Evolutionary conservation across 2,113 vertebrate genomes (phyloP).

Genomic region (Entomyzon cyanotis): DNA sequence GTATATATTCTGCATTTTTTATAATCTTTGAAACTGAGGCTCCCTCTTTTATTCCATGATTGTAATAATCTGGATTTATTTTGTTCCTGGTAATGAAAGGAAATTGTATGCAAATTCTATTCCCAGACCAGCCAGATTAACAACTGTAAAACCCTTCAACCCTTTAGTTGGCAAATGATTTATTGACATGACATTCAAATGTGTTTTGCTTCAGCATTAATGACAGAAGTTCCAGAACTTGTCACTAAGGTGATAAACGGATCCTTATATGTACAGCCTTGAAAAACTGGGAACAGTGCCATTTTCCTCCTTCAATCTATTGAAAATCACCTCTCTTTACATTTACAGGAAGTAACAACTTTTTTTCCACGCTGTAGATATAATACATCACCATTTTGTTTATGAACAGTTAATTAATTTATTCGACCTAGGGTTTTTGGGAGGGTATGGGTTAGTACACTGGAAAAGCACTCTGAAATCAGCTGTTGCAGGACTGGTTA

Average conservation of each 20-base stretch:
- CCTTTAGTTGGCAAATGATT: conserved; percentile 41
- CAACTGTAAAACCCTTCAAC: conserved; percentile 40
- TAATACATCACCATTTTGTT: conserved; percentile 17
- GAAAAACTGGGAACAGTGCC: conserved; percentile 19
- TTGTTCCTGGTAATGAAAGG: conserved; percentile 20
- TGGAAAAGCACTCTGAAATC: not conserved
- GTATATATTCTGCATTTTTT: not conserved
- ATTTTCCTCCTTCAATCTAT: not conserved
- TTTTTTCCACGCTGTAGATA: not conserved
- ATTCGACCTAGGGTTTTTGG: not conserved
- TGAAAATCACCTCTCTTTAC: conserved; percentile 12
- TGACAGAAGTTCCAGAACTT: conserved; percentile 43
- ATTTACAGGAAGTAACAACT: conserved; percentile 22
- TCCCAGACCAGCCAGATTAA: conserved; percentile 36
- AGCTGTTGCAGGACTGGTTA: not conserved
- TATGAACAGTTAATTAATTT: not conserved
- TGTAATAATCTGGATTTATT: conserved; percentile 16
- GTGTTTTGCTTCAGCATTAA: conserved; percentile 58
- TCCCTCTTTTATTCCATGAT: not conserved
- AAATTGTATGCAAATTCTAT: conserved; percentile 43
- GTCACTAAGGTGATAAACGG: conserved; percentile 47
- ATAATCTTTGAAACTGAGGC: not conserved
- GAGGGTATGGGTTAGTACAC: not conserved
- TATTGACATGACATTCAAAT: conserved; percentile 59
- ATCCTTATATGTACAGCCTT: not conserved